Evolutionary conservation across 2,888 invertebrate species (phyloP).

Genomic region (Leucophenga montana): DNA sequence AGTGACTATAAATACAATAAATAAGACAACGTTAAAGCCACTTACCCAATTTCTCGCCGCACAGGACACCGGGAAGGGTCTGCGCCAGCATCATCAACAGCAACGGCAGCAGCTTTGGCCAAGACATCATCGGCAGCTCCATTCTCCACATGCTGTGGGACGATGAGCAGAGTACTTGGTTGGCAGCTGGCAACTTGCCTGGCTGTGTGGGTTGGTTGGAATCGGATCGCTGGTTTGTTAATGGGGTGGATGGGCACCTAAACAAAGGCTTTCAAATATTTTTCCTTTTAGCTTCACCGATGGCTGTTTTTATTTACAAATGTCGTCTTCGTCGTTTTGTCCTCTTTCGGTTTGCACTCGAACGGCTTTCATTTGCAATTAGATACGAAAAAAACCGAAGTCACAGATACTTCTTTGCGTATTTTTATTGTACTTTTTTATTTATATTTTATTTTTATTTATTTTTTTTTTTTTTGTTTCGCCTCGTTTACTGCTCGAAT

Average conservation of each 20-base stretch:
- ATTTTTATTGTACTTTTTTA: conserved; percentile 23
- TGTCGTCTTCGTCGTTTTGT: neutral
- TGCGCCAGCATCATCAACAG: conserved; percentile 50
- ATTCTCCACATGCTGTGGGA: too few relatives aligned
- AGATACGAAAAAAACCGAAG: conserved; percentile 27
- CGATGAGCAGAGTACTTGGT: too few relatives aligned
- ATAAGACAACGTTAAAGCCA: conserved; percentile 47
- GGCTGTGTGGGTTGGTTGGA: neutral
- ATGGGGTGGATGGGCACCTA: neutral
- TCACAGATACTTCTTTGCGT: conserved; percentile 1
- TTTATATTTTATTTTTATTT: conserved; percentile 1
- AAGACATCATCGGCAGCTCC: conserved; percentile 5
- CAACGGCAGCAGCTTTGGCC: conserved; percentile 37
- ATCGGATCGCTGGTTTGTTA: neutral
- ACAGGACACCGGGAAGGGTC: conserved; percentile 53
- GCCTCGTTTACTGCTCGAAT: conserved; percentile 40
- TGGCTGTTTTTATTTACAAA: neutral
- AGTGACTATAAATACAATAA: conserved; percentile 5
- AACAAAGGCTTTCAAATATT: conserved; percentile 1
- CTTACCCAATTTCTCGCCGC: conserved; percentile 69
- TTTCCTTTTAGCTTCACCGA: neutral
- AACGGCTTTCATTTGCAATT: conserved; percentile 51
- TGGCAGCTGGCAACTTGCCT: neutral
- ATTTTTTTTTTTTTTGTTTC: conserved; percentile 31
- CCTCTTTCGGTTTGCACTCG: conserved; percentile 34